These are phyloP conservation scores for Lineus longissimus DNA, from an alignment of 1,140 invertebrate species.

Conservation along the genomic window DNA sequence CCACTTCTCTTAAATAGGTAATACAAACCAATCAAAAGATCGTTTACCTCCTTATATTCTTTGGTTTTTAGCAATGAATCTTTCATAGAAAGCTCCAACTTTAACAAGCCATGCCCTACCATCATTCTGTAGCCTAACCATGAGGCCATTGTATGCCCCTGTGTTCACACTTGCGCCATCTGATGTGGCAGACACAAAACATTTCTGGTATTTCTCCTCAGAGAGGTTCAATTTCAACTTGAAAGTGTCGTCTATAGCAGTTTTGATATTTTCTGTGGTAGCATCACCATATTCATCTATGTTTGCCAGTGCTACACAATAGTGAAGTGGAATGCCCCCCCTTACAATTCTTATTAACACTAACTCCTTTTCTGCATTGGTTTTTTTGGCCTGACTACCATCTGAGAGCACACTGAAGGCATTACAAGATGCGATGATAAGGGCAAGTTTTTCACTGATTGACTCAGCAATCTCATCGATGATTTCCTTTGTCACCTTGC, in stretches of 20 bases:
- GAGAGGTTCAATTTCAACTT: background rate
- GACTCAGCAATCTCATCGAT: conserved; percentile 3
- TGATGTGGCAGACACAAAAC: background rate
- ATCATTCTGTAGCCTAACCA: conserved; percentile 2
- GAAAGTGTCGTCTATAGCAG: background rate
- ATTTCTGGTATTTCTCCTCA: background rate
- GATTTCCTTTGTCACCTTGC: background rate
- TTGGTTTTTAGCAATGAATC: conserved; percentile 3
- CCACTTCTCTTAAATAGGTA: background rate
- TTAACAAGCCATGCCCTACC: background rate
- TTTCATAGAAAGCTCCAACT: conserved; percentile 8
- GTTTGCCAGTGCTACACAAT: background rate
- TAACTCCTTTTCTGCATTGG: conserved; percentile 1
- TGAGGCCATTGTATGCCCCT: conserved; percentile 10
- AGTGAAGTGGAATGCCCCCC: conserved; percentile 1
- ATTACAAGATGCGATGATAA: background rate
- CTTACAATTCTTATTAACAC: background rate
- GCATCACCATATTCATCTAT: conserved; percentile 8
- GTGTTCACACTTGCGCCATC: conserved; percentile 9
- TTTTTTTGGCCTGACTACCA: conserved; percentile 10
- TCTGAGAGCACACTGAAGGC: conserved; percentile 6
- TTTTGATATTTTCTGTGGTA: conserved; percentile 1
- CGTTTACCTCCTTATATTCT: background rate
- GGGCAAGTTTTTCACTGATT: background rate
- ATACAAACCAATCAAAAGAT: background rate